Evolutionary conservation across 2,797 vertebrate genomes (phyloP).

Genomic region (Silurus aristotelis): DNA sequence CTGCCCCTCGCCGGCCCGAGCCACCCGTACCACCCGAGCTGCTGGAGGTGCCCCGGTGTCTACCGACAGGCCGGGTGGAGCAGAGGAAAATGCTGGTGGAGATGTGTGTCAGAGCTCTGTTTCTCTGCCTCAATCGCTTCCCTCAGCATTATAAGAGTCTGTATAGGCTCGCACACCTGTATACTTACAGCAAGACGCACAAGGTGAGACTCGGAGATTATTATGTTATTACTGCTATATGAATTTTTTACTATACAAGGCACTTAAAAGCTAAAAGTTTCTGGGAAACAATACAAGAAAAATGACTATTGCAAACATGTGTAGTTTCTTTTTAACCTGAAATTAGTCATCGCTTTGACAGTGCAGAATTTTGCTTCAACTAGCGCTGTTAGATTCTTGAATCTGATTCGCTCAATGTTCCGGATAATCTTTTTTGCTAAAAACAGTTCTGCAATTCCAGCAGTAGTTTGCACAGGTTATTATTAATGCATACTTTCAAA

Average conservation of each 20-base stretch:
- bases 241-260: background rate
- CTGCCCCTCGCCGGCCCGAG: conserved; percentile 73
- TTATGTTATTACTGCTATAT: background rate
- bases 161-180: conserved; percentile 93
- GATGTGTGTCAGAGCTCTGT: conserved; percentile 86
- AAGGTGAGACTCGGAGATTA: conserved; percentile 76
- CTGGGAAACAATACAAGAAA: background rate
- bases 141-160: conserved; percentile 99
- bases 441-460: background rate
- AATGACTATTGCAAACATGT: too few species aligned
- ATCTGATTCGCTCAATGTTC: background rate
- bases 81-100: conserved; percentile 88
- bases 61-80: conserved; percentile 80
- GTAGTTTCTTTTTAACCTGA: background rate
- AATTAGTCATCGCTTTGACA: background rate
- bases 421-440: background rate
- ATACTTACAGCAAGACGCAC: conserved; percentile 88
- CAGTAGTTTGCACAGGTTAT: background rate
- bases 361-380: background rate
- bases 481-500: background rate
- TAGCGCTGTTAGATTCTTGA: background rate
- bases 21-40: conserved; percentile 65
- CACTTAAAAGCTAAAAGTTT: background rate
- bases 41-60: conserved; percentile 79
- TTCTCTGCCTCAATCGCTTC: conserved; percentile 91